phyloP scores from a whole-genome alignment of 2,113 vertebrate genomes.

The Pseudolaguvia tuberculata region DNA sequence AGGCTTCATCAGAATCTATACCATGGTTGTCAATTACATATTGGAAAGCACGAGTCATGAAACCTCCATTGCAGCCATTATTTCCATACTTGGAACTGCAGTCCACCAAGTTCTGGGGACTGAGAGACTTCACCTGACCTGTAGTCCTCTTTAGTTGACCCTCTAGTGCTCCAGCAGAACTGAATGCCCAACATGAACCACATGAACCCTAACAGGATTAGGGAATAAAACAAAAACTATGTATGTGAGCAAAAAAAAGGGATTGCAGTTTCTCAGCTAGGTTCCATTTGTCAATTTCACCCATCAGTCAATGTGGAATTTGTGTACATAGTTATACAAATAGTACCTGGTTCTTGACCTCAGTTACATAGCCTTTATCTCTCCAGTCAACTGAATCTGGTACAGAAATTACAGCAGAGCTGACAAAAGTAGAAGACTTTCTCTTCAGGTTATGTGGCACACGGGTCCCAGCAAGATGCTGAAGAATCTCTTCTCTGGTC shows the following conservation, averaged over 20 bases:
- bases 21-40: slow-evolving; percentile 72
- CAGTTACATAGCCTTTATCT: slow-evolving; percentile 73
- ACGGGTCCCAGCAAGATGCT: slow-evolving; percentile 56
- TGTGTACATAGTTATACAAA: too few relatives aligned
- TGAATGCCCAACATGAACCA: slow-evolving; percentile 77
- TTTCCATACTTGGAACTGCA: slow-evolving; percentile 69
- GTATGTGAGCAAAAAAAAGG: background rate
- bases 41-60: slow-evolving; percentile 60
- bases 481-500: slow-evolving; percentile 71
- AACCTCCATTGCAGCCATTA: slow-evolving; percentile 68
- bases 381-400: slow-evolving; percentile 80
- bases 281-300: background rate
- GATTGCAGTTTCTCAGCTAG: background rate
- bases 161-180: slow-evolving; percentile 70
- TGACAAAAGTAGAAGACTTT: slow-evolving; percentile 12
- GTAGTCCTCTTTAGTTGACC: slow-evolving; percentile 68
- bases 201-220: slow-evolving; percentile 62
- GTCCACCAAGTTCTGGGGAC: slow-evolving; percentile 76
- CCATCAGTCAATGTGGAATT: background rate
- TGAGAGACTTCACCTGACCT: slow-evolving; percentile 68
- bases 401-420: background rate
- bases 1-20: slow-evolving; percentile 67
- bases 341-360: slow-evolving; percentile 79
- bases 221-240: background rate
- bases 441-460: slow-evolving; percentile 54